These are phyloP conservation scores for Aphis gossypii DNA, from an alignment of 1,140 invertebrate genomes.

Conservation along the genomic window DNA sequence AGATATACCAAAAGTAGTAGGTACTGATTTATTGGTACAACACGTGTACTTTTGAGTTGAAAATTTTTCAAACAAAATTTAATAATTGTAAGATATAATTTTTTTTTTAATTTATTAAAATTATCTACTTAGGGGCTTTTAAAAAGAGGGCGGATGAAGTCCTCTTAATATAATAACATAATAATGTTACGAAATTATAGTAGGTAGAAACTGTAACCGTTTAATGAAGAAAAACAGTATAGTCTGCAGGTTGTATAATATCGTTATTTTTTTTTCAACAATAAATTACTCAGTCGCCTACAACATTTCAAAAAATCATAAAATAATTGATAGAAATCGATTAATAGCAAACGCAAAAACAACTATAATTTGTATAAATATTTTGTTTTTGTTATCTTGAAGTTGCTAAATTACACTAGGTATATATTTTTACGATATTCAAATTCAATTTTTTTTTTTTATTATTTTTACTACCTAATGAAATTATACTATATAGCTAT, in stretches of 20 bases:
- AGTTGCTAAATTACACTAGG: too few relatives aligned
- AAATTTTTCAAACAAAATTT: background rate
- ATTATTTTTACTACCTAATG: too few relatives aligned
- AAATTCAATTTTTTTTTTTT: too few relatives aligned
- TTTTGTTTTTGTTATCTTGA: too few relatives aligned
- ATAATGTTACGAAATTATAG: background rate
- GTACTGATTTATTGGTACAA: background rate
- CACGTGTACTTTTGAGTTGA: background rate
- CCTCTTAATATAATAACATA: background rate
- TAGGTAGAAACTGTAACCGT: background rate
- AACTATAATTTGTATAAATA: too few relatives aligned
- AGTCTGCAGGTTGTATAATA: background rate
- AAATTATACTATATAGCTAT: too few relatives aligned
- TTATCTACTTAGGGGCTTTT: background rate
- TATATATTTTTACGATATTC: too few relatives aligned
- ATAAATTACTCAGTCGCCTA: background rate
- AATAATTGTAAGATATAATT: background rate
- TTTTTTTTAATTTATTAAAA: background rate
- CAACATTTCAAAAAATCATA: background rate
- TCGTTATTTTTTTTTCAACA: background rate
- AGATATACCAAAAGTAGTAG: background rate
- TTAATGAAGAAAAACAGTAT: background rate
- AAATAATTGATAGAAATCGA: too few relatives aligned
- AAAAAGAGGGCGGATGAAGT: background rate
- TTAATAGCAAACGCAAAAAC: too few relatives aligned